phyloP scores from a whole-genome alignment of 2,888 invertebrate species.

The Ochropleura plecta region DNA sequence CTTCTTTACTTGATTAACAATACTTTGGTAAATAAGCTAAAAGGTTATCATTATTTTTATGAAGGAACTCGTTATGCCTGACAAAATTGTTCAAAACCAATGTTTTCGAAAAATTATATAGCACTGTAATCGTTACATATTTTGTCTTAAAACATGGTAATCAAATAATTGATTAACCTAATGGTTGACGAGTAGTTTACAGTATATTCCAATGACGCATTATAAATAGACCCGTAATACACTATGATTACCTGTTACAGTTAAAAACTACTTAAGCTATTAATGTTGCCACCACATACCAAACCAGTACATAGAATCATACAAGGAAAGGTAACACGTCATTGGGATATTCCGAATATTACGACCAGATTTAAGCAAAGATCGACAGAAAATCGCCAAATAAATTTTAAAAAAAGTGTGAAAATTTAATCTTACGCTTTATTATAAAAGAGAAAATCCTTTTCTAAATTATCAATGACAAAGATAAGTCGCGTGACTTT shows the following conservation, averaged over 20 bases:
- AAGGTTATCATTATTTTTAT: conserved; percentile 24
- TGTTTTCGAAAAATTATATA: neutral
- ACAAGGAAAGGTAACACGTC: too few relatives aligned
- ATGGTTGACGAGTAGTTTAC: neutral
- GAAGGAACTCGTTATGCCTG: conserved; percentile 2
- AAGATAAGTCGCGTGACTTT: conserved; percentile 16
- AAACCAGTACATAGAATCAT: too few relatives aligned
- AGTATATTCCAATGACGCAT: too few relatives aligned
- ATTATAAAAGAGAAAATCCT: neutral
- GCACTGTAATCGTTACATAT: neutral
- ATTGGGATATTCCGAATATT: neutral
- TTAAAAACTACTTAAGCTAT: too few relatives aligned
- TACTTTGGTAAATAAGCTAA: conserved; percentile 29
- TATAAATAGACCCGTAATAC: too few relatives aligned
- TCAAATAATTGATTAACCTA: neutral
- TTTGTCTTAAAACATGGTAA: neutral
- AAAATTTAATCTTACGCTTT: neutral
- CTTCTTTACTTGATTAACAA: conserved; percentile 56
- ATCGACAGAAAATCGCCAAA: neutral
- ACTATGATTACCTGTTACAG: too few relatives aligned
- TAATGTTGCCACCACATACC: too few relatives aligned
- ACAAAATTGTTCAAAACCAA: conserved; percentile 1
- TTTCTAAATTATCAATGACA: neutral
- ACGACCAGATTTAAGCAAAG: neutral
- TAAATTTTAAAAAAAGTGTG: neutral